Base-by-base conservation (phyloP, 2,888 invertebrate genomes). In the Standfussiana lucernea region DNA sequence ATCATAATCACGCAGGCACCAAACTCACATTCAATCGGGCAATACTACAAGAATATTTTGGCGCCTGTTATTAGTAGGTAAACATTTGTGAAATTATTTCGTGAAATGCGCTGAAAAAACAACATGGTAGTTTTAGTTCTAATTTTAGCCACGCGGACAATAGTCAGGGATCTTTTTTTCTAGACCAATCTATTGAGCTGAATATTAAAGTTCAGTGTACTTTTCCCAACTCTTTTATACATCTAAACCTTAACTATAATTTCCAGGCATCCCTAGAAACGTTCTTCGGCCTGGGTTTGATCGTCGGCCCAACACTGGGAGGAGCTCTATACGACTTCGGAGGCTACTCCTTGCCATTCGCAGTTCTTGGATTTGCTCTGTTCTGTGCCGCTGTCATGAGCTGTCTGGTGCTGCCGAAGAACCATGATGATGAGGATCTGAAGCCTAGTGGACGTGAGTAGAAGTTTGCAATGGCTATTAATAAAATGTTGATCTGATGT, bases 281-380 rank as follows among this genome's bases (percentile, higher is more conserved):
- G 1, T 99, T 98, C 93, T 99, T 99, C 92, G 99, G 99, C 0
- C 97, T 97, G 89, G 99, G 97, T 1, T 97, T 99, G 77, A 99
- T 99, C 78, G 98, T 98, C 1, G 99, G 99, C 0, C 99, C 99
- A 0, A 98, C 98, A 0, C 97, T 99, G 18, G 99, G 99, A 1
- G 99, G 99, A 1, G 98, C 98, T 0, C 96, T 99, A 0, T 99
- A 98, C 92, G 97, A 97, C 91, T 90, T 97, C 15, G 98, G 98
- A 4, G 98, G 98, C 0, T 99, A 98, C 92, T 97, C 97, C 0
- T 97, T 98, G 8, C 99, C 99, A 0, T 99, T 99, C 90, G 98
- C 98, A 0, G 98, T 98, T 0, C 97, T 98, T 83, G 99, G 99
- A 0, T 97, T 97, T 0, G 97, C 98, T 0, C 95, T 99, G 1